Evolutionary conservation across 1,140 invertebrate species (phyloP).

Genomic region (Calephelis virginiensis): DNA sequence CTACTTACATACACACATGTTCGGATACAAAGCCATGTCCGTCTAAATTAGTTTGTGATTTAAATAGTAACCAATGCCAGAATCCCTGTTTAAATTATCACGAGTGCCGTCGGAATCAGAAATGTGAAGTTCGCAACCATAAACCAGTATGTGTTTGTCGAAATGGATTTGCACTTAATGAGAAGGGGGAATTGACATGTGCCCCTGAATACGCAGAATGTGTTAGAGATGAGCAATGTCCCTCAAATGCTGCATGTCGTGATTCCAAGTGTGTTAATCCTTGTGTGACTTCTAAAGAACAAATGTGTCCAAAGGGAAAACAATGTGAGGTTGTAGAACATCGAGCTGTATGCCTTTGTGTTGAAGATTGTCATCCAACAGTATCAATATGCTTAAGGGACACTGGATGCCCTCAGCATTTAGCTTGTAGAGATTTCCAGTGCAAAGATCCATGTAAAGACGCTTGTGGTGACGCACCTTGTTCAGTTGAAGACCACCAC

Average conservation of each 20-base stretch:
- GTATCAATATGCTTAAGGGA: slow-evolving; percentile 93
- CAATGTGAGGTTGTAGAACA: slow-evolving; percentile 92
- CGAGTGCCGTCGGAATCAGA: slow-evolving; percentile 88
- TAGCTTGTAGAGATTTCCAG: slow-evolving; percentile 92
- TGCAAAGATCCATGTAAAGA: slow-evolving; percentile 93
- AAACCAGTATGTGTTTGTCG: slow-evolving; percentile 92
- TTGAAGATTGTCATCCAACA: slow-evolving; percentile 90
- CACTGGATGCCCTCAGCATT: slow-evolving; percentile 89
- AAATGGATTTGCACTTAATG: slow-evolving; percentile 91
- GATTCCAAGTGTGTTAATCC: slow-evolving; percentile 91
- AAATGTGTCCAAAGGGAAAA: slow-evolving; percentile 87
- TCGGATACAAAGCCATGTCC: slow-evolving; percentile 85
- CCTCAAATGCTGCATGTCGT: slow-evolving; percentile 90
- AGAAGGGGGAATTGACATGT: slow-evolving; percentile 89
- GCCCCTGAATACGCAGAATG: slow-evolving; percentile 89
- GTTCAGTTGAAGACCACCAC: slow-evolving; percentile 94
- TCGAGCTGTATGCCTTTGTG: slow-evolving; percentile 90
- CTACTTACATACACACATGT: slow-evolving; percentile 80
- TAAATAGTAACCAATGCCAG: slow-evolving; percentile 83
- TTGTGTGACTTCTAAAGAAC: slow-evolving; percentile 82
- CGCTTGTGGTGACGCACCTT: slow-evolving; percentile 90
- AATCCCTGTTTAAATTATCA: slow-evolving; percentile 86
- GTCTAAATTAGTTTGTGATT: slow-evolving; percentile 85
- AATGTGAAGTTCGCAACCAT: slow-evolving; percentile 92
- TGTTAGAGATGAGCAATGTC: slow-evolving; percentile 89